Percentiles rank a stretch among this genome's conserved stretches.
phyloP scores from a whole-genome alignment of 2,113 vertebrate genomes.

The Pyxicephalus adspersus region DNA sequence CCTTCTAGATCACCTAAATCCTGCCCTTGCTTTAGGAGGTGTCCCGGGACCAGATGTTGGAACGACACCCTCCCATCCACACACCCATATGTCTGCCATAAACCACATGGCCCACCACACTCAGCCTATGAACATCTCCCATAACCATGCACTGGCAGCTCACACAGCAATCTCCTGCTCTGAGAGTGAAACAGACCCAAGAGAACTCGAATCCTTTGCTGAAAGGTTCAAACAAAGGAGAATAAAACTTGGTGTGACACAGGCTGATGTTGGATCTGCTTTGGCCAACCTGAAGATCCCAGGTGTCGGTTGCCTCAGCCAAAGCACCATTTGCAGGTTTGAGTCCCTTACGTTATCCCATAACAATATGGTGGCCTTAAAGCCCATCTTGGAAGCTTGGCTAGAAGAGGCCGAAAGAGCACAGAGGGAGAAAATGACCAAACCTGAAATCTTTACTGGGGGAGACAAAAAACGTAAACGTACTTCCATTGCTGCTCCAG shows the following conservation, averaged over 20 bases:
- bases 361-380: constrained; percentile 95
- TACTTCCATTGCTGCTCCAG: constrained; percentile 88
- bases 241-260: constrained; percentile 92
- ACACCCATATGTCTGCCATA: constrained; percentile 87
- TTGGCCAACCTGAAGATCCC: constrained; percentile 93
- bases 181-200: constrained; percentile 86
- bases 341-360: constrained; percentile 92
- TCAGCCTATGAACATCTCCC: constrained; percentile 82
- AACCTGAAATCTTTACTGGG: constrained; percentile 86
- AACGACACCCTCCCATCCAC: constrained; percentile 81
- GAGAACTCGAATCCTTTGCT: constrained; percentile 91
- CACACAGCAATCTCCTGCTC: constrained; percentile 74
- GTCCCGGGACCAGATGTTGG: constrained; percentile 84
- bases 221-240: constrained; percentile 91
- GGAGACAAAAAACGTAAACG: constrained; percentile 91
- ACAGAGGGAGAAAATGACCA: constrained; percentile 90
- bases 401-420: constrained; percentile 90
- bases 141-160: constrained; percentile 78
- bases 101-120: constrained; percentile 77
- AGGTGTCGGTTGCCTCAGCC: constrained; percentile 89
- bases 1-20: constrained; percentile 87
- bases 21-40: constrained; percentile 79
- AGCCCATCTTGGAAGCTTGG: constrained; percentile 92
- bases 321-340: constrained; percentile 93
- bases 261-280: constrained; percentile 89